These are phyloP conservation scores for Alcedo atthis DNA, from an alignment of 2,797 vertebrate genomes.

Conservation along the genomic window DNA sequence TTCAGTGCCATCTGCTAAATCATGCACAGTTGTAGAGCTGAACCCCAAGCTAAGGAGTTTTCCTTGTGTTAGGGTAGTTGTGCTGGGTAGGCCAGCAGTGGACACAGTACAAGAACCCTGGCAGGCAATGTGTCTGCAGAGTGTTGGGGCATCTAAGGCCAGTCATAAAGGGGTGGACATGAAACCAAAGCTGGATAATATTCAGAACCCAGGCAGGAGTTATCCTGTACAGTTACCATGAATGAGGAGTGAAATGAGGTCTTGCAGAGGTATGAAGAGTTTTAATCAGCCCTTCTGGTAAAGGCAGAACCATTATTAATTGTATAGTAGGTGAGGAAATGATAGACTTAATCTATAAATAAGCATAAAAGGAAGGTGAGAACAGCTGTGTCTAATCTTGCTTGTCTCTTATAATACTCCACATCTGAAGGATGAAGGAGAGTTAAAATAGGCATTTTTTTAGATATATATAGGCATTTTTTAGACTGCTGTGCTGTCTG, in stretches of 20 bases:
- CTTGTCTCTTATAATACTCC: slow-evolving; percentile 12
- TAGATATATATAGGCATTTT: background rate
- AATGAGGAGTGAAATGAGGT: background rate
- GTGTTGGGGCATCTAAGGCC: background rate
- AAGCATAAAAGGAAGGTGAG: slow-evolving; percentile 30
- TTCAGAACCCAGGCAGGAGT: background rate
- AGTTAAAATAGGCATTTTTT: background rate
- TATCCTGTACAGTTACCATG: background rate
- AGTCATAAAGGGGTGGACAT: background rate
- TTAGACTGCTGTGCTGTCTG: background rate
- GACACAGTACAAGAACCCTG: rapidly evolving
- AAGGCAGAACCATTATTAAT: slow-evolving; percentile 41
- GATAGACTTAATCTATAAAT: slow-evolving; percentile 36
- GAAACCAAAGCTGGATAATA: background rate
- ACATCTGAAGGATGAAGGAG: background rate
- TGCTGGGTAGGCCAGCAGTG: background rate
- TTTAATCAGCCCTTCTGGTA: slow-evolving; percentile 36
- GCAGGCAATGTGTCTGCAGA: background rate
- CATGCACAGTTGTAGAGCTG: rapidly evolving
- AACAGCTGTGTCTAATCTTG: slow-evolving; percentile 6
- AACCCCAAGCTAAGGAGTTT: background rate
- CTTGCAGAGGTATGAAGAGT: background rate
- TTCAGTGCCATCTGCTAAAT: background rate
- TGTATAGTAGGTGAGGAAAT: slow-evolving; percentile 40
- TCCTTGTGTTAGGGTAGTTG: background rate